A percentile compares a stretch with the other conserved stretches of the same genome.
Conservation (phyloP, 2,888 invertebrate genomes). For the Lasioglossum morio region DNA sequence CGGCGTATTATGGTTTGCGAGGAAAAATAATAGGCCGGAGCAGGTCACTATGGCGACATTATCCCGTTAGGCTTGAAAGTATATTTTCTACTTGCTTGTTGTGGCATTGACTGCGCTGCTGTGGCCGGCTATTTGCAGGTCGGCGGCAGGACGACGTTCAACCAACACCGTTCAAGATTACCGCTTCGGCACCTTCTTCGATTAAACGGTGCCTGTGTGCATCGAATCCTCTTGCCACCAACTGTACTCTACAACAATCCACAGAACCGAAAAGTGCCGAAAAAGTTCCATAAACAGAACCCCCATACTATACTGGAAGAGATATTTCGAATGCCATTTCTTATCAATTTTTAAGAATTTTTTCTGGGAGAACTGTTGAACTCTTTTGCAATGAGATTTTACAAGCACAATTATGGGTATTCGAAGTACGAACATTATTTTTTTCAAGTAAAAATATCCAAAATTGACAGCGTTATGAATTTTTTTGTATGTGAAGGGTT, state of each 20-base stretch:
- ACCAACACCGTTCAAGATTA: constrained; percentile 56
- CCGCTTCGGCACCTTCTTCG: constrained; percentile 68
- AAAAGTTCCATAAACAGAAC: neutral
- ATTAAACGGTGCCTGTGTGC: constrained; percentile 61
- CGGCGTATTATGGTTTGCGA: constrained; percentile 62
- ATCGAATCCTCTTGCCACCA: constrained; percentile 16
- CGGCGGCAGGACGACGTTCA: constrained; percentile 48
- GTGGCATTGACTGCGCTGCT: constrained; percentile 67
- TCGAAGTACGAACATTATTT: neutral
- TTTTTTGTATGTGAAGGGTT: neutral
- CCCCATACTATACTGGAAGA: neutral
- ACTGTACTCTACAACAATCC: neutral
- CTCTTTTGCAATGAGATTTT: neutral
- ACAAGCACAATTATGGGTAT: neutral
- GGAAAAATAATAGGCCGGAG: constrained; percentile 71
- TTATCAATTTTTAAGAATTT: neutral
- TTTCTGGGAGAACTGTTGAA: no score
- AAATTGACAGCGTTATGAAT: neutral
- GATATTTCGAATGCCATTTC: neutral
- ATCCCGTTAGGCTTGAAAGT: constrained; percentile 75
- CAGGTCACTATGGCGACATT: constrained; percentile 76
- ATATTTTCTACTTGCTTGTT: constrained; percentile 75
- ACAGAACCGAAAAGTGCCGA: neutral
- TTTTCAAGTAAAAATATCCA: neutral
- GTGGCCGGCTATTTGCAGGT: constrained; percentile 47